Percentiles rank a stretch among this genome's conserved stretches.
Evolutionary conservation across 2,113 vertebrate species (phyloP).

Genomic region (Siniperca knerii): DNA sequence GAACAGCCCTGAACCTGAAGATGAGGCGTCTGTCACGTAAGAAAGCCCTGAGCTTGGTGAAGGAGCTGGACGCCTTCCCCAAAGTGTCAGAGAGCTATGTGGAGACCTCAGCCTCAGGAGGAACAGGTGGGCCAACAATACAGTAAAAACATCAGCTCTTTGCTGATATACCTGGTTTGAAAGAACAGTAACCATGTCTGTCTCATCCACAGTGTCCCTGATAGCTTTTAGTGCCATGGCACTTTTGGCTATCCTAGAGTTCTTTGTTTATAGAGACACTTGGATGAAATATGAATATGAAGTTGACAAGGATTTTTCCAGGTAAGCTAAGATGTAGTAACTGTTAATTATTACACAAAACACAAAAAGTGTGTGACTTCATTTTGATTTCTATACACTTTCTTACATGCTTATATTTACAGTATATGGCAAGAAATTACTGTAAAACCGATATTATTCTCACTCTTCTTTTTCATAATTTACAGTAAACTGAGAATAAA

Average conservation of each 20-base stretch:
- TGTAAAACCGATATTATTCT: neutral
- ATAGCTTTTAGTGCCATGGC: slow-evolving; percentile 94
- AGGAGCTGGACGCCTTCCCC: slow-evolving; percentile 96
- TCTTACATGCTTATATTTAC: neutral
- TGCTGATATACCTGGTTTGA: neutral
- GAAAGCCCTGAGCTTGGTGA: slow-evolving; percentile 96
- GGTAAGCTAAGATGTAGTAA: slow-evolving; percentile 78
- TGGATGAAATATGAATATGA: slow-evolving; percentile 99
- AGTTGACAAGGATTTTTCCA: slow-evolving; percentile 97
- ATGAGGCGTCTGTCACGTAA: slow-evolving; percentile 95
- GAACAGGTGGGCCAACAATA: slow-evolving; percentile 87
- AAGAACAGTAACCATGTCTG: neutral
- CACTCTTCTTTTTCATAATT: slow-evolving; percentile 53
- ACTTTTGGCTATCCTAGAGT: slow-evolving; percentile 93
- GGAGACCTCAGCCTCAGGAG: slow-evolving; percentile 92
- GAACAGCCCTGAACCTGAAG: slow-evolving; percentile 79
- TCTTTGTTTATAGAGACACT: slow-evolving; percentile 94
- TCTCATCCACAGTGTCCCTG: slow-evolving; percentile 88
- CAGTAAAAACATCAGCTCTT: neutral
- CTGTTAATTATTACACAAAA: neutral
- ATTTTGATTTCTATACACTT: neutral
- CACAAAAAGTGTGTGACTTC: neutral
- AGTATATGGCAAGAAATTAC: neutral
- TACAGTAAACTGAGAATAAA: slow-evolving; percentile 96
- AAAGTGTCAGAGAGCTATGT: slow-evolving; percentile 97